These are phyloP conservation scores for Schizopygopsis malacanthus DNA, from an alignment of 2,797 vertebrate genomes.

Conservation along the genomic window DNA sequence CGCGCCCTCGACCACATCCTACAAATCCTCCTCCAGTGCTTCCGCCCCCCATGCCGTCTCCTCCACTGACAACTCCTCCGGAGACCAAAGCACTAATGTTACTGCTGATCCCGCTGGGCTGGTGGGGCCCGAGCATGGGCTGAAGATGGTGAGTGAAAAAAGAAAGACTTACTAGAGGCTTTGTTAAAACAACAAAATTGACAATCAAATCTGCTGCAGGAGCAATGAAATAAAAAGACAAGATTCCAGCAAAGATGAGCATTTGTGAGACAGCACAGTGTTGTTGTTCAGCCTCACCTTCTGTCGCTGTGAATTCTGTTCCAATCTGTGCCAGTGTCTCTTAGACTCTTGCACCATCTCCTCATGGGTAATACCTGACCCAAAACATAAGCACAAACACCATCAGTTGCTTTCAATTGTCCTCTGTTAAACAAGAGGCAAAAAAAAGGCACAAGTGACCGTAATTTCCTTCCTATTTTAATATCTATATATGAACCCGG, in stretches of 20 bases:
- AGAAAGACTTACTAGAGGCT: not conserved
- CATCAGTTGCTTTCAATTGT: not conserved
- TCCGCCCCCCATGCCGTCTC: slow-evolving; percentile 52
- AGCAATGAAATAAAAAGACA: not conserved
- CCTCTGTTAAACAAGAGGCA: not conserved
- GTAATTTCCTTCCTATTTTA: not conserved
- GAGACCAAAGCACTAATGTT: slow-evolving; percentile 63
- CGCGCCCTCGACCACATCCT: slow-evolving; percentile 74
- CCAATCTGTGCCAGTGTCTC: slow-evolving; percentile 94
- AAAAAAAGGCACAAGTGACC: not conserved
- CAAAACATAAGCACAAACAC: not conserved
- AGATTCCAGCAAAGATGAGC: not conserved
- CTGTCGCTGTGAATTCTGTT: slow-evolving; percentile 86
- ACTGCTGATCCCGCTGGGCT: slow-evolving; percentile 66
- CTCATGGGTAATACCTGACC: slow-evolving; percentile 93
- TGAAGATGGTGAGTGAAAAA: slow-evolving; percentile 54
- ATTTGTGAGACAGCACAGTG: not conserved
- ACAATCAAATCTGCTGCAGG: not conserved
- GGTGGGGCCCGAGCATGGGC: slow-evolving; percentile 79
- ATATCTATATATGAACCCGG: not conserved
- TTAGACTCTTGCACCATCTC: slow-evolving; percentile 98
- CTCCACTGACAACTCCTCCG: slow-evolving; percentile 64
- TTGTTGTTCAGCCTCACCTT: slow-evolving; percentile 70
- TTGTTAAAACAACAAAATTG: not conserved
- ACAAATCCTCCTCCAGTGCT: slow-evolving; percentile 63